Conservation (phyloP, 2,797 vertebrate species). For the Cyprinodon diabolis region DNA sequence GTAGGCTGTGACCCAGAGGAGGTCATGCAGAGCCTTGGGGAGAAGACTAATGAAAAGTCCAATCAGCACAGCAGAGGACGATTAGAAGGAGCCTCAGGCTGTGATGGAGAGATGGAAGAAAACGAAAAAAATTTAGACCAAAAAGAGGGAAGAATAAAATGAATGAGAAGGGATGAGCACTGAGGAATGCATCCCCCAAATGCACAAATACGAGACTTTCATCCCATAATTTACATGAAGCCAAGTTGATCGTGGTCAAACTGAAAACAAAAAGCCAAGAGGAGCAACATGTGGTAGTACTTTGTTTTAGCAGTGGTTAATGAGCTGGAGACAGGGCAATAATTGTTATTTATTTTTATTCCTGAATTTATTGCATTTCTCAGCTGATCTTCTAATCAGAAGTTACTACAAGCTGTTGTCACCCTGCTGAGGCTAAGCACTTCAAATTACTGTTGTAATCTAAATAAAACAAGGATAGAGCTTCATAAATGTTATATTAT, state of each 20-base stretch:
- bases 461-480: constrained; percentile 19
- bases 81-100: constrained; percentile 77
- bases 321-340: constrained; percentile 54
- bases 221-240: constrained; percentile 34
- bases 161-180: constrained; percentile 53
- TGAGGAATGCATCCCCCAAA: constrained; percentile 32
- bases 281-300: constrained; percentile 62
- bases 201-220: constrained; percentile 10
- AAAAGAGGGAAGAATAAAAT: constrained; percentile 52
- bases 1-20: constrained; percentile 79
- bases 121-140: constrained; percentile 44
- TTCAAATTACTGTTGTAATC: constrained; percentile 34
- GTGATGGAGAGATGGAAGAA: constrained; percentile 65
- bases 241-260: constrained; percentile 47
- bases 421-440: constrained; percentile 29
- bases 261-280: constrained; percentile 35
- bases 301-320: constrained; percentile 51
- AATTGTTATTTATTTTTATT: constrained; percentile 67
- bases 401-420: constrained; percentile 17
- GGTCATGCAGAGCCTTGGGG: constrained; percentile 74
- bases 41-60: constrained; percentile 82
- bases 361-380: constrained; percentile 54
- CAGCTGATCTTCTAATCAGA: constrained; percentile 48
- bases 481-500: constrained; percentile 46
- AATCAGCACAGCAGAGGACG: constrained; percentile 77